These are phyloP conservation scores for Tetramorium bicarinatum DNA, from an alignment of 2,888 invertebrate species.

Conservation along the genomic window DNA sequence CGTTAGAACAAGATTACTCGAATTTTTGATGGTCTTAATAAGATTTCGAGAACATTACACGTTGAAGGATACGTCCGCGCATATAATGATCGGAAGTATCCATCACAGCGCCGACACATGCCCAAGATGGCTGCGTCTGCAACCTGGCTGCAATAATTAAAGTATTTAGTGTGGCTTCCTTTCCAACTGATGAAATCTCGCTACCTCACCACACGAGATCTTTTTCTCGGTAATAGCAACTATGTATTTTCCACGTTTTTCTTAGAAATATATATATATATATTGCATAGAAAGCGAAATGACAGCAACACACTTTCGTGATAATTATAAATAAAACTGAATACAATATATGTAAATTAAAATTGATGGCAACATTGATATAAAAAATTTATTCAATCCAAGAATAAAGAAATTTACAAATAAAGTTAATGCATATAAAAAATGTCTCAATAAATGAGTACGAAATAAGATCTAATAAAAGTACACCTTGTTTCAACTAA, in stretches of 20 bases:
- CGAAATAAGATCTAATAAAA: background rate
- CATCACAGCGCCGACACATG: slow-evolving; percentile 66
- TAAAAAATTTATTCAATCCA: background rate
- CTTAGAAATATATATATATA: background rate
- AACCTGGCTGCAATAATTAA: slow-evolving; percentile 73
- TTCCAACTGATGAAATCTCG: slow-evolving; percentile 52
- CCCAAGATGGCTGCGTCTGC: slow-evolving; percentile 71
- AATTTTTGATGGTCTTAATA: slow-evolving; percentile 8
- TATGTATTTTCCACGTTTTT: slow-evolving; percentile 37
- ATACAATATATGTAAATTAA: background rate
- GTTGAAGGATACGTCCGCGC: slow-evolving; percentile 19
- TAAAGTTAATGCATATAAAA: background rate
- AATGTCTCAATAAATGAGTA: background rate
- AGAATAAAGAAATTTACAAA: background rate
- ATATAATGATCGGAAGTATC: slow-evolving; percentile 61
- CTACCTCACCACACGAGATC: slow-evolving; percentile 43
- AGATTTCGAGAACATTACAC: slow-evolving; percentile 19
- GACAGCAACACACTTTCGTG: background rate
- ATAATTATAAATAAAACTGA: background rate
- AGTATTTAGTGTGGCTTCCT: slow-evolving; percentile 59
- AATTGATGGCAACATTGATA: background rate
- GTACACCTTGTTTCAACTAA: background rate
- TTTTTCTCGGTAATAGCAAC: slow-evolving; percentile 42
- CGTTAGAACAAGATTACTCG: background rate
- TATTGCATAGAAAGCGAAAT: slow-evolving; percentile 14